Evolutionary conservation across 2,888 invertebrate genomes (phyloP).

Genomic region (Asteroscopus sphinx): DNA sequence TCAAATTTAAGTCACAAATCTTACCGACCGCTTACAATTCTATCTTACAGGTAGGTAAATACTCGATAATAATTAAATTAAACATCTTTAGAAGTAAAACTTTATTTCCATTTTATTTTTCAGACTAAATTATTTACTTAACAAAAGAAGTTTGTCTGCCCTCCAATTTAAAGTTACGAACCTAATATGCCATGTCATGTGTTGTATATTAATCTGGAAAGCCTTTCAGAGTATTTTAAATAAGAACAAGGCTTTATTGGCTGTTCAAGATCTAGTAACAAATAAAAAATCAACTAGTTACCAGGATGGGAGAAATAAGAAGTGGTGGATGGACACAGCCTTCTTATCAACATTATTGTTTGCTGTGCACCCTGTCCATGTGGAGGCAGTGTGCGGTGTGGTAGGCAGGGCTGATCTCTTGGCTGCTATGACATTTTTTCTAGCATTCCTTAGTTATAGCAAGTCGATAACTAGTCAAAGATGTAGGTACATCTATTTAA

Average conservation of each 20-base stretch:
- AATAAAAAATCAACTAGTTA: constrained; percentile 7
- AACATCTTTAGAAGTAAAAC: not conserved
- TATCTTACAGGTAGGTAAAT: constrained; percentile 93
- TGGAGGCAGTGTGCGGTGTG: constrained; percentile 97
- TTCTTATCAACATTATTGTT: constrained; percentile 94
- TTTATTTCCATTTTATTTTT: constrained; percentile 16
- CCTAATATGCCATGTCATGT: constrained; percentile 92
- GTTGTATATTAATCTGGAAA: constrained; percentile 73
- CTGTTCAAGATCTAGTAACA: constrained; percentile 6
- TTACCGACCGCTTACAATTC: constrained; percentile 96
- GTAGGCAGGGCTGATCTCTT: constrained; percentile 98
- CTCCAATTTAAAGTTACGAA: constrained; percentile 94
- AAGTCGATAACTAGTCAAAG: constrained; percentile 61
- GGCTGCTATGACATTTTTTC: constrained; percentile 94
- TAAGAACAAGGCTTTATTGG: constrained; percentile 21
- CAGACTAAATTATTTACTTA: constrained; percentile 92
- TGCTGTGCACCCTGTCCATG: constrained; percentile 97
- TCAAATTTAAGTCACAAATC: constrained; percentile 97
- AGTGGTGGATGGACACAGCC: constrained; percentile 78
- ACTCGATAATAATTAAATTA: not conserved
- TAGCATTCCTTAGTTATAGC: constrained; percentile 92
- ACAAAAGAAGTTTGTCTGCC: constrained; percentile 88
- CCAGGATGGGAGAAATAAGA: constrained; percentile 16
- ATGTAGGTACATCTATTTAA: constrained; percentile 61
- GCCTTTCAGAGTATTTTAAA: constrained; percentile 64